Base-by-base conservation (phyloP, 2,888 invertebrate genomes). In the Phalangium opilio region DNA sequence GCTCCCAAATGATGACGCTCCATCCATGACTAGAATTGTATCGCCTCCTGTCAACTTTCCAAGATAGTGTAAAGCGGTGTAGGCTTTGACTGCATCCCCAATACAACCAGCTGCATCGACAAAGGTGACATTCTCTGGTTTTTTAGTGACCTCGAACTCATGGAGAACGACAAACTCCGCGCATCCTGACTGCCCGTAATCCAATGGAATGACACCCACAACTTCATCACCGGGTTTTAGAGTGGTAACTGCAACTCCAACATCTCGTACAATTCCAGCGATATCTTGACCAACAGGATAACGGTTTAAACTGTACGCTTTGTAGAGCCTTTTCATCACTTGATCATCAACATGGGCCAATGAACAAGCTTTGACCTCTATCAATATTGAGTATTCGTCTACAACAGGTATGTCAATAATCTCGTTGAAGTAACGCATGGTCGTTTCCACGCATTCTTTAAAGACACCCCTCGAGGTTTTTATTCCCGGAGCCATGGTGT, bases 121-220 rank as follows among this genome's bases (percentile, higher is more conserved):
- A 57, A 61, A 64, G 50, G 63, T 65, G 18, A 69, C 59, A 41
- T 57, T 57, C 3, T 62, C 58, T n/a, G 69, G 68, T 45, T 68
- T 67, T 49, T 63, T 60, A 69, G 69, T 66, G 33, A 69, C 57
- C 57, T 69, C 67, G 60, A 64, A 68, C 56, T 70, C 67, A 52
- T 64, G 62, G 32, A 69, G 55, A 12, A 66, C 59, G 45, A 68
- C 66, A 49, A 56, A 64, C 47, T 69, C 66, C 5, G 67, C 62
- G 61, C 68, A 70, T 12, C 69, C 70, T 20, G 69, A 66, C 42
- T 62, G 62, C 7, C 55, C 55, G 50, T 63, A 65, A 53, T 68
- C 67, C 44, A 68, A 50, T 12, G 70, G 66, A 27, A 70, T 59
- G 32, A 67, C 58, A 44, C 70, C 69, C 41, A 65, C 66, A 48